Evolutionary conservation across 2,888 invertebrate genomes (phyloP), one percentile per base, ranked within the genome.

Genomic region (Brassicogethes aeneus): DNA sequence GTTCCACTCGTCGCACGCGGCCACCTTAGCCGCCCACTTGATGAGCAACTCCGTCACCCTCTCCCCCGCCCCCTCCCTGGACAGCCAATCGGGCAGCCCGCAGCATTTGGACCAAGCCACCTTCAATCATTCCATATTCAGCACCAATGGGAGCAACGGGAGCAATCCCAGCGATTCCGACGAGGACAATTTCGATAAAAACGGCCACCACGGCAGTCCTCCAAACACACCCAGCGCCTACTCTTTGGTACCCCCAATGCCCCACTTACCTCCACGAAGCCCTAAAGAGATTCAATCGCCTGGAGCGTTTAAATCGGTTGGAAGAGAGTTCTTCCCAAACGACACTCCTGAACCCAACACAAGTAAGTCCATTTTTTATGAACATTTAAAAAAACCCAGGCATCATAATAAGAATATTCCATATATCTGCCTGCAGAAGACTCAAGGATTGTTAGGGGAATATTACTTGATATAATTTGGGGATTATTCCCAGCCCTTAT

Each of bases 31-130:
- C 40, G 80, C 79, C 40, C 84, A 85, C 54, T 78, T 86, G 50
- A 85, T 86, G 70, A 74, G 76, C 53, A 89, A 89, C 66, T 91
- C 91, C 39, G 91, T 92, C 16, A 91, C 91, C 16, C 72, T 92
- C 54, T 90, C 90, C 64, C 91, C 92, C 41, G 90, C 91, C 15
- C 91, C 91, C 3, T 90, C 90, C 30, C 80, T 90, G 14, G 90
- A 90, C 64, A 89, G 89, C 57, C 83, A 84, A 60, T 85, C 86
- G 35, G 87, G 89, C 39, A 88, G 88, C 54, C 90, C 90, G 3
- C 86, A 88, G 57, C 80, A 85, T 59, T 74, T 77, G 38, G 82
- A 85, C 68, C 51, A 69, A 68, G 46, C 66, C 64, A 55, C 68
- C 23, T 64, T 62, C 47, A 62, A 64, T 17, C 67, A 68, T 52